Evolutionary conservation across 2,113 vertebrate species (phyloP).

Genomic region (Sinocyclocheilus grahami): DNA sequence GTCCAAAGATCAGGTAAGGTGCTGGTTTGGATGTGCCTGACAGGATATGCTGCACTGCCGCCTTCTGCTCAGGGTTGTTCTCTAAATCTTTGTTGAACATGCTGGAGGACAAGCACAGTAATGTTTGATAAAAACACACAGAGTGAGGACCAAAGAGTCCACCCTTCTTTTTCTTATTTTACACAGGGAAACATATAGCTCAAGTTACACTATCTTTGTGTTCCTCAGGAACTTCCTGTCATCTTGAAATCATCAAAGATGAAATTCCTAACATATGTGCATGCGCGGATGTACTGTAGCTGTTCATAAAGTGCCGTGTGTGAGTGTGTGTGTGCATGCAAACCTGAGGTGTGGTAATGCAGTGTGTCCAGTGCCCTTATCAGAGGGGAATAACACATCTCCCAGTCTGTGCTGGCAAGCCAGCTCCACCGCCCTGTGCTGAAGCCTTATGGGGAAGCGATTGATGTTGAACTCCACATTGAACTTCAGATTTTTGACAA

Average conservation of each 20-base stretch:
- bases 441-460: constrained; percentile 81
- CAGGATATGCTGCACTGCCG: constrained; percentile 82
- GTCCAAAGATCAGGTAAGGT: constrained; percentile 92
- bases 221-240: background rate
- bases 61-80: constrained; percentile 82
- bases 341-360: constrained; percentile 69
- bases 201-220: background rate
- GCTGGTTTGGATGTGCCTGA: constrained; percentile 83
- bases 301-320: background rate
- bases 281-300: background rate
- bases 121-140: background rate
- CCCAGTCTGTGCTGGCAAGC: constrained; percentile 66
- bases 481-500: constrained; percentile 82
- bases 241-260: background rate
- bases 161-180: background rate
- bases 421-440: constrained; percentile 82
- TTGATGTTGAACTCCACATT: constrained; percentile 89
- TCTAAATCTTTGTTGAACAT: constrained; percentile 82
- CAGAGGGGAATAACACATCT: constrained; percentile 71
- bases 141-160: background rate
- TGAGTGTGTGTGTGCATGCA: background rate
- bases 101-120: constrained; percentile 62
- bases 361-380: constrained; percentile 28
- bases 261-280: background rate
- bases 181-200: background rate